Percentiles rank a stretch among this genome's conserved stretches.
Conservation (phyloP, 2,888 invertebrate genomes). For the Dastarcus helophoroides region DNA sequence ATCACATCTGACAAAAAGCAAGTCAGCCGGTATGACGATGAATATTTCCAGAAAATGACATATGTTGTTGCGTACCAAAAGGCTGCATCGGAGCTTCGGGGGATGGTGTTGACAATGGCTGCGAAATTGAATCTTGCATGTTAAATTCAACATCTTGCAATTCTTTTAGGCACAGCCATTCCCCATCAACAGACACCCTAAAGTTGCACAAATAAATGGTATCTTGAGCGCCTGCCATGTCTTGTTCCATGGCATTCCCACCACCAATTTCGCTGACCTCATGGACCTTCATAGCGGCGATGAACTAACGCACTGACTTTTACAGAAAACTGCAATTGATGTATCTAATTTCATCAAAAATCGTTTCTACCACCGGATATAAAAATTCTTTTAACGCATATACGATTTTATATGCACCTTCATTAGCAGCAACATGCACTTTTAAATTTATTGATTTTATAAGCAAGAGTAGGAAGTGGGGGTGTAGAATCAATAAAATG, state of each 20-base stretch:
- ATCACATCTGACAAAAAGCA: no score
- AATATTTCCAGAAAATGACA: no score
- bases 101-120: slow-evolving; percentile 51
- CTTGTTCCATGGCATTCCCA: slow-evolving; percentile 40
- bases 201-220: slow-evolving; percentile 96
- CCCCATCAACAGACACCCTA: slow-evolving; percentile 92
- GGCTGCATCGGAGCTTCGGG: slow-evolving; percentile 50
- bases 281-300: slow-evolving; percentile 38
- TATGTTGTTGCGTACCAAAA: slow-evolving; percentile 32
- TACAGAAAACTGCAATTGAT: no score
- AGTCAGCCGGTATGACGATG: no score
- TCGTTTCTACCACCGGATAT: no score
- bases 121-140: slow-evolving; percentile 60
- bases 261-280: slow-evolving; percentile 31
- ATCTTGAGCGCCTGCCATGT: slow-evolving; percentile 83
- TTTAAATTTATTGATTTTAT: slow-evolving; percentile 2
- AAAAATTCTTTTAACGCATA: no score
- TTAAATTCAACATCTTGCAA: slow-evolving; percentile 76
- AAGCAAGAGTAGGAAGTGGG: no score
- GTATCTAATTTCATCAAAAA: no score
- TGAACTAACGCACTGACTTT: no score
- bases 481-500: no score
- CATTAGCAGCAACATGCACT: no score
- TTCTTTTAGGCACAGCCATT: slow-evolving; percentile 92
- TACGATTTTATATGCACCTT: no score